Conservation (phyloP, 2,113 vertebrate genomes). For the Arvicanthis niloticus region DNA sequence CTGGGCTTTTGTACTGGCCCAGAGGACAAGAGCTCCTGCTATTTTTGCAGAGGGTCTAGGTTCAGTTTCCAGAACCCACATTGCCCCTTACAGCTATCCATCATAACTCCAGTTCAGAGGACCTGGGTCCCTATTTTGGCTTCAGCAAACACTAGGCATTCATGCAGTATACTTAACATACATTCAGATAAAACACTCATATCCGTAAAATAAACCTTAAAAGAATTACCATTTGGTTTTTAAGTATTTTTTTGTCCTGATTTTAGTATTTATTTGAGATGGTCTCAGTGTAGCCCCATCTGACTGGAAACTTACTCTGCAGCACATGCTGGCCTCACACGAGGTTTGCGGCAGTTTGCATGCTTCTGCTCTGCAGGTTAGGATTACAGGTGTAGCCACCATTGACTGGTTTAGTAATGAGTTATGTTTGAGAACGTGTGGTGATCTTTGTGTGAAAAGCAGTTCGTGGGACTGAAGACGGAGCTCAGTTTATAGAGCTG, state of each 20-base stretch:
- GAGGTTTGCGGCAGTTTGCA: neutral
- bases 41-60: neutral
- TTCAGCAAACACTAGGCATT: neutral
- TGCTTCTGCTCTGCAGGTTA: neutral
- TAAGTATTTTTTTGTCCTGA: neutral
- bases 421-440: conserved; percentile 27
- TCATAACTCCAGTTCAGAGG: neutral
- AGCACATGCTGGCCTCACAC: neutral
- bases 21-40: neutral
- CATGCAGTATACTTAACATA: neutral
- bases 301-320: neutral
- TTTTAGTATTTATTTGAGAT: neutral
- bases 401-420: neutral
- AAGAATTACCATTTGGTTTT: neutral
- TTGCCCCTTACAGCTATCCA: neutral
- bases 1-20: neutral
- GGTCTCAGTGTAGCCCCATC: neutral
- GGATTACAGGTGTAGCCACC: neutral
- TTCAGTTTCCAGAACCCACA: neutral
- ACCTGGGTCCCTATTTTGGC: neutral
- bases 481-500: neutral
- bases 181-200: neutral
- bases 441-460: conserved; percentile 38
- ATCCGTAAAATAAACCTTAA: neutral
- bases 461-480: neutral